phyloP scores from a whole-genome alignment of 2,113 vertebrate species.

The Notothenia coriiceps region DNA sequence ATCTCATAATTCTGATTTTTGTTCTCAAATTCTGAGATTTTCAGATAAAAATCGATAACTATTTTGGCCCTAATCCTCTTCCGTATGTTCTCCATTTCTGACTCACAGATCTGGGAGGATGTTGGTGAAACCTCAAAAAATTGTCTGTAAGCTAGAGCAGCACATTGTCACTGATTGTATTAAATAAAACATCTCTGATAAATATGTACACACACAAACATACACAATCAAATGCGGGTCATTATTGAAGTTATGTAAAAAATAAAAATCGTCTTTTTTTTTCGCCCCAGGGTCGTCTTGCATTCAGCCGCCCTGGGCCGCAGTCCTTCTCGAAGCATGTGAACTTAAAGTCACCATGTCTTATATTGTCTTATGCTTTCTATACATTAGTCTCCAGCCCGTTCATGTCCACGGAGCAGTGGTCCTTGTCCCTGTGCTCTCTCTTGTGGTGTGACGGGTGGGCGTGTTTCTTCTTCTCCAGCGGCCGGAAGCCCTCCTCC shows the following conservation, averaged over 20 bases:
- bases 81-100: slow-evolving; percentile 1
- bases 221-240: slow-evolving; percentile 58
- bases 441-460: slow-evolving; percentile 80
- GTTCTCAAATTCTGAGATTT: no score
- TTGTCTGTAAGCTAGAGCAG: slow-evolving; percentile 18
- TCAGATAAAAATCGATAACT: no score
- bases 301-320: slow-evolving; percentile 7
- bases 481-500: slow-evolving; percentile 86
- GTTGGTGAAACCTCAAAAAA: neutral
- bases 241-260: slow-evolving; percentile 58
- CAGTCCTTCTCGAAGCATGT: slow-evolving; percentile 10
- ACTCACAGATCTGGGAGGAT: slow-evolving; percentile 2
- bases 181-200: slow-evolving; percentile 51
- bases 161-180: slow-evolving; percentile 19
- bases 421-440: slow-evolving; percentile 87
- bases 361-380: slow-evolving; percentile 18
- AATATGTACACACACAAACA: slow-evolving; percentile 72
- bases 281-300: neutral
- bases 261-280: slow-evolving; percentile 42
- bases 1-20: no score
- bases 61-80: no score
- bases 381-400: slow-evolving; percentile 97
- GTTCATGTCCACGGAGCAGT: slow-evolving; percentile 95
- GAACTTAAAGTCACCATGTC: slow-evolving; percentile 13
- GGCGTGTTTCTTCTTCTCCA: slow-evolving; percentile 80